Base-by-base conservation (phyloP, 2,113 vertebrate species). In the Crocuta crocuta region DNA sequence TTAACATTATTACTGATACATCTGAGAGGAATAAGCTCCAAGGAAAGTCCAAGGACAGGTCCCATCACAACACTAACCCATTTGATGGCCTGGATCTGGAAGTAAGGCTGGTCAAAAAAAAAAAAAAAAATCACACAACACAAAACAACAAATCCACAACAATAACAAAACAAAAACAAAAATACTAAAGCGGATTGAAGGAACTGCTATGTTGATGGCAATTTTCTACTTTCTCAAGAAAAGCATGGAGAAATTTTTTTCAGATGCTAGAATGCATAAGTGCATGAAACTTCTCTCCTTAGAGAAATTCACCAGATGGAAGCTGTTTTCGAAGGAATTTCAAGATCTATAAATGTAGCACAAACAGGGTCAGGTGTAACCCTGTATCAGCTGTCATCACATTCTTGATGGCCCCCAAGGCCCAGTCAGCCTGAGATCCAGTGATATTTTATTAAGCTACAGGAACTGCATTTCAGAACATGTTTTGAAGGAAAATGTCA, bases 301-400 rank as follows among this genome's bases (percentile, higher is more conserved):
- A 24, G 83, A 94, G 90, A 97, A 81, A 87, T 76, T 89, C 66
- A 88, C 89, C 94, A 90, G 74, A 92, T 96, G 96, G 93, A 95
- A 96, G 71, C 28, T 66, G 85, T 96, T 98, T 96, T 45, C 80
- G 84, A 61, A 95, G 80, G 65, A 94, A 97, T 97, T 95, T 94
- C 74, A 78, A 92, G 93, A 88, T 79, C 80, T 85, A 84, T 68
- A 65, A 43, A 43, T 10, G 35, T 50, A 63, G 66, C 79, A 89
- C 71, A 89, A 91, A 90, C 4, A 76, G 74, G 87, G 55, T 92
- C 97, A 80, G 45, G 55, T 35, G n/a, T 68, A 93, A 79, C 70
- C 33, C 76, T 95, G 43, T 74, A 50, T 70, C 61, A 16, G 76
- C 11, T 92, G 83, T 94, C 94, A 97, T 85, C 88, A 94, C 92